Percentiles rank a stretch among this genome's conserved stretches.
phyloP scores from a whole-genome alignment of 2,888 invertebrate genomes.

The Spilosoma lubricipeda region DNA sequence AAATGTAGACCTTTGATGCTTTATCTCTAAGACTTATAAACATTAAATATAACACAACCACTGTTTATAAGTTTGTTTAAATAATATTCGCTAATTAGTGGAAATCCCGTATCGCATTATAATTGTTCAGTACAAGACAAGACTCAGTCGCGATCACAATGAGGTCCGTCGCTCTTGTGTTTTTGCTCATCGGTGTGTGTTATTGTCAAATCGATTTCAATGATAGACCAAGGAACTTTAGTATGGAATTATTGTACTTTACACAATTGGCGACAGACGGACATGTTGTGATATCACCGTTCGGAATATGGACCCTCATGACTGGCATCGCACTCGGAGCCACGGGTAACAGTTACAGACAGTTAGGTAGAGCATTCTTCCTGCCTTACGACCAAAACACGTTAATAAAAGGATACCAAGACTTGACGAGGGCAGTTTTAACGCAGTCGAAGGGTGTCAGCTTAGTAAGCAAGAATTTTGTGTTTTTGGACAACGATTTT shows the following conservation, averaged over 20 bases:
- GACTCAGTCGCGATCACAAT: slow-evolving; percentile 65
- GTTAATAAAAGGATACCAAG: slow-evolving; percentile 68
- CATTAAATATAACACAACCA: background rate
- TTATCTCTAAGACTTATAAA: background rate
- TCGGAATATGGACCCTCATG: slow-evolving; percentile 83
- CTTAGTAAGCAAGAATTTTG: slow-evolving; percentile 73
- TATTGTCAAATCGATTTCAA: slow-evolving; percentile 72
- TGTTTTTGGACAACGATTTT: slow-evolving; percentile 76
- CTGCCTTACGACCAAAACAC: slow-evolving; percentile 64
- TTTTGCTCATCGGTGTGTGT: slow-evolving; percentile 64
- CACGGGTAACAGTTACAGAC: slow-evolving; percentile 67
- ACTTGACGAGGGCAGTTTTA: slow-evolving; percentile 66
- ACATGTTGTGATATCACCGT: slow-evolving; percentile 81
- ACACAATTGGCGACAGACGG: slow-evolving; percentile 73
- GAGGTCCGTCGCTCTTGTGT: slow-evolving; percentile 60
- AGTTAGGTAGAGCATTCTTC: slow-evolving; percentile 71
- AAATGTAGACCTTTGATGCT: background rate
- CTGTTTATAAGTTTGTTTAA: too few relatives aligned
- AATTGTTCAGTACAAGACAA: slow-evolving; percentile 66
- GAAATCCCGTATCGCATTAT: slow-evolving; percentile 65
- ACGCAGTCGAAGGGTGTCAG: slow-evolving; percentile 70
- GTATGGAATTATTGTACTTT: slow-evolving; percentile 75
- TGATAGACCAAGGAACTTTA: slow-evolving; percentile 77
- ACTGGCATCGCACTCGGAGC: slow-evolving; percentile 78
- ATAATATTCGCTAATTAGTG: slow-evolving; percentile 54